Conservation (phyloP, 1,140 invertebrate species). For the Camponotus vicinus region DNA sequence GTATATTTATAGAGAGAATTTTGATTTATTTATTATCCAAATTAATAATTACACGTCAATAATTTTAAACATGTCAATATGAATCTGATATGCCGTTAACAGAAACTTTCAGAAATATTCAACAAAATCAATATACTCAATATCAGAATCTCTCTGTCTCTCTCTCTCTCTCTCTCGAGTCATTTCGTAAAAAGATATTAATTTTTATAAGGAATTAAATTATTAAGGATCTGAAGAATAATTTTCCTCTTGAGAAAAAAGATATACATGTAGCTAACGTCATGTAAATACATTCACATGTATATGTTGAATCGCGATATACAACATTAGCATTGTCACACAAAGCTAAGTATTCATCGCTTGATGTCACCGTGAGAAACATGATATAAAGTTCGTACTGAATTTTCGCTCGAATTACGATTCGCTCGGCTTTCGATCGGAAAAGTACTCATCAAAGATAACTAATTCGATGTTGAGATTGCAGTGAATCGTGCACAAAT, state of each 20-base stretch:
- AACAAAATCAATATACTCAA: neutral
- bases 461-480: conserved; percentile 25
- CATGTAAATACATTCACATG: neutral
- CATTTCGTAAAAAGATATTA: neutral
- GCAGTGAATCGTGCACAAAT: neutral
- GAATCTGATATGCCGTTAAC: neutral
- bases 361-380: conserved; percentile 27
- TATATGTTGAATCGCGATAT: neutral
- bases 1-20: neutral
- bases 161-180: neutral
- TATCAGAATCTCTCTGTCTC: neutral
- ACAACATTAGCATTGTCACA: conserved; percentile 36
- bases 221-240: conserved; percentile 25
- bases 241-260: neutral
- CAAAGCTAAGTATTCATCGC: conserved; percentile 39
- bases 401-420: neutral
- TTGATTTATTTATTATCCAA: conserved; percentile 33
- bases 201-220: too few species aligned
- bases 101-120: neutral
- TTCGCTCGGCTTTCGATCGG: neutral
- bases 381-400: conserved; percentile 8
- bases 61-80: neutral
- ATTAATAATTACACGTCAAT: conserved; percentile 11
- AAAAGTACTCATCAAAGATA: conserved; percentile 36
- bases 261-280: neutral